A percentile compares a stretch with the other conserved stretches of the same genome.
Conservation (phyloP, 2,113 vertebrate genomes). For the Centropus unirufus region DNA sequence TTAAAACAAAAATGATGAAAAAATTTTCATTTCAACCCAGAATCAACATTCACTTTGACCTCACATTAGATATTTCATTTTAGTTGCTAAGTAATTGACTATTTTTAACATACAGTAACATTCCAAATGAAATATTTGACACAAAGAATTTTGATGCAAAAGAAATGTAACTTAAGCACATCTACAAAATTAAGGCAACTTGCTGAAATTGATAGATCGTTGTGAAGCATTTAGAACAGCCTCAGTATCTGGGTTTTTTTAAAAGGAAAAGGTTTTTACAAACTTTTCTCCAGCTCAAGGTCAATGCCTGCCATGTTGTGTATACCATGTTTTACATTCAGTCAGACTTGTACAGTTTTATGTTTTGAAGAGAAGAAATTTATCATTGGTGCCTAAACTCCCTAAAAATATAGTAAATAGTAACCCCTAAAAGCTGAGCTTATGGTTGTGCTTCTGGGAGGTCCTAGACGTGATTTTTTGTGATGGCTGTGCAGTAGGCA, state of each 20-base stretch:
- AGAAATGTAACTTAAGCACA: background rate
- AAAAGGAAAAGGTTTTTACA: background rate
- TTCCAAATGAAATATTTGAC: background rate
- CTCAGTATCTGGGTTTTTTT: accelerated
- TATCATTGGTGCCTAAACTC: background rate
- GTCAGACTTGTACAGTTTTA: background rate
- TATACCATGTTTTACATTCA: background rate
- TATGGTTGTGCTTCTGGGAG: background rate
- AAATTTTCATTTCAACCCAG: background rate
- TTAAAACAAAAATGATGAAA: background rate
- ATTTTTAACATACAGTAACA: background rate
- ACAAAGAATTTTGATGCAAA: background rate
- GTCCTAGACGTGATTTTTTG: background rate
- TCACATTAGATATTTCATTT: background rate
- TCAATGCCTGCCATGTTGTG: background rate
- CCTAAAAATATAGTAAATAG: background rate
- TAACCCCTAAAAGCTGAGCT: background rate
- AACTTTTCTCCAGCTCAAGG: background rate
- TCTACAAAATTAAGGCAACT: background rate
- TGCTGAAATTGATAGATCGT: background rate
- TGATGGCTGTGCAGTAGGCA: accelerated
- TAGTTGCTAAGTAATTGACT: slow-evolving; percentile 3
- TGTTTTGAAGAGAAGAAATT: background rate
- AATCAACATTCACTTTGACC: background rate
- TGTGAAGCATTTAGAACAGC: background rate